These are phyloP conservation scores for Parambassis ranga DNA, from an alignment of 2,797 vertebrate genomes.

Conservation along the genomic window DNA sequence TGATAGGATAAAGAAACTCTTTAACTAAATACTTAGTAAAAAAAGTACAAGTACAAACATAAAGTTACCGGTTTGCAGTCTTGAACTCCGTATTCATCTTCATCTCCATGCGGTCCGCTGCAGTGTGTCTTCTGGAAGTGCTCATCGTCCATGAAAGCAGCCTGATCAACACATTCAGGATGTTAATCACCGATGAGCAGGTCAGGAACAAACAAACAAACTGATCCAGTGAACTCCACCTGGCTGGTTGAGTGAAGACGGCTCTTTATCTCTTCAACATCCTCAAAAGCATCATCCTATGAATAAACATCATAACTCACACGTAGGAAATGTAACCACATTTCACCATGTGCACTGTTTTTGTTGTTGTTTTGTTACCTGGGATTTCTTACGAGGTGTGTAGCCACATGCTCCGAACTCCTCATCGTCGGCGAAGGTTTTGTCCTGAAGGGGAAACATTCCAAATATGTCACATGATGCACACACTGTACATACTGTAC, in stretches of 20 bases:
- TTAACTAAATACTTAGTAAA: not conserved
- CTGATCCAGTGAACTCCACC: no score
- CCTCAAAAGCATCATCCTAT: slow-evolving; percentile 35
- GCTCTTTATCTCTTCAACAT: slow-evolving; percentile 1
- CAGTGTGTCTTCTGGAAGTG: not conserved
- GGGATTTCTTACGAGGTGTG: slow-evolving; percentile 22
- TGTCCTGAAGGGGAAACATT: slow-evolving; percentile 24
- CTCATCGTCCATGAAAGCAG: slow-evolving; percentile 13
- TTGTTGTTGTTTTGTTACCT: no score
- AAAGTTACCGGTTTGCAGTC: slow-evolving; percentile 46
- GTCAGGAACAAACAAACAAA: no score
- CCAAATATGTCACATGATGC: not conserved
- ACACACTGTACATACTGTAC: not conserved
- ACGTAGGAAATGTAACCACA: no score
- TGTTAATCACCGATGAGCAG: no score
- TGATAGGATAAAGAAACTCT: not conserved
- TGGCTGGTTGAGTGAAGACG: slow-evolving; percentile 9
- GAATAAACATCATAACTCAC: no score
- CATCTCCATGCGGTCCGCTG: not conserved
- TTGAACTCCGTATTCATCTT: not conserved
- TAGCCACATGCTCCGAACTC: slow-evolving; percentile 21
- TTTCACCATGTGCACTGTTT: no score
- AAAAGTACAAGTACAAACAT: no score
- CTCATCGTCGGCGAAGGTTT: slow-evolving; percentile 37
- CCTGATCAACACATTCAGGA: slow-evolving; percentile 6